Evolutionary conservation across 35 echinoderm and acorn worm species (phyloP), one percentile per base, ranked within the genome.

Genomic region (Anneissia japonica): DNA sequence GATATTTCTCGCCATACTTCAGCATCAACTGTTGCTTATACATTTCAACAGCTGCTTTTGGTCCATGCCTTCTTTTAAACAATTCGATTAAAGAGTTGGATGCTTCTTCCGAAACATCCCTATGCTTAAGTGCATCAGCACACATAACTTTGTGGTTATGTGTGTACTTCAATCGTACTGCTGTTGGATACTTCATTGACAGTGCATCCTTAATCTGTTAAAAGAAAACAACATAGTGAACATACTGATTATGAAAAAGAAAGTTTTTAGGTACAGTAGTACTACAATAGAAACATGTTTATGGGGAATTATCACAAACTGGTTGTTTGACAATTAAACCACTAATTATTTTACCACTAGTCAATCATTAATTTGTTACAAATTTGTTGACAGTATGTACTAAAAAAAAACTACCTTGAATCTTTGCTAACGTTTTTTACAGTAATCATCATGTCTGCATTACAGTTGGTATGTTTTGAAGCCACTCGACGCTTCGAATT

Each of bases 71-170:
- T 0, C 46, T 31, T 72, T 21, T 46, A 36, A 84, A 84, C 46
- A 84, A 72, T 30, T 84, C 73, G 1, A 35, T 38, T 29, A 84
- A 31, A 13, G 51, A 72, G 32, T 84, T 72, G 1, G 26, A 32
- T 13, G 73, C 46, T 13, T 36, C 43, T 31, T 84, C 38, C 6
- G 82, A 84, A 34, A 84, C 82, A 36, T 84, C 82, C 33, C 82
- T 46, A 46, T 84, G 38, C 34, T 72, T 46, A 31, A 84, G 82
- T 0, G 73, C 46, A 30, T 84, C 46, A 35, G 82, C 82, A 19
- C 46, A 46, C 82, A 72, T 84, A 31, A 84, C 16, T 34, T 32
- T 46, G 82, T 84, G 82, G 82, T 84, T 84, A 36, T 84, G 82
- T 23, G 51, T 35, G 36, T 38, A 56, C 46, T 30, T 72, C n/a